A percentile compares a stretch with the other conserved stretches of the same genome.
Evolutionary conservation across 2,113 vertebrate genomes (phyloP).

Genomic region (Cinclus mexicanus): DNA sequence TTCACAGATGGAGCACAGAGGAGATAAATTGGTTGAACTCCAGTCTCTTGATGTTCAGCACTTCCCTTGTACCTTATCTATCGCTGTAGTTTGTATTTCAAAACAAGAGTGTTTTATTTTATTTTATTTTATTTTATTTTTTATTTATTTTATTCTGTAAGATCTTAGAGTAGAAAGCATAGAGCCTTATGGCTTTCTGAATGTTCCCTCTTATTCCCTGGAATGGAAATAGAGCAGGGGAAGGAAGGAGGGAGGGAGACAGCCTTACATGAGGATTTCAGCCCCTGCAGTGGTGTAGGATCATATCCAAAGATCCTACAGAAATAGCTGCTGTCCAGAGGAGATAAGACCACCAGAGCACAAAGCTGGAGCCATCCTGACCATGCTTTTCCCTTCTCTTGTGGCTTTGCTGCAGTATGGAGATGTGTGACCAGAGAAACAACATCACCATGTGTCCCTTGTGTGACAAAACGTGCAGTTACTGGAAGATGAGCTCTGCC

Average conservation of each 20-base stretch:
- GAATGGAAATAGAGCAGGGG: background rate
- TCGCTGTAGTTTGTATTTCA: background rate
- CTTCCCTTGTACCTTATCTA: background rate
- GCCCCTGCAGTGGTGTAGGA: background rate
- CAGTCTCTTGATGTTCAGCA: background rate
- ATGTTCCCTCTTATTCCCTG: background rate
- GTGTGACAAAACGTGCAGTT: constrained; percentile 91
- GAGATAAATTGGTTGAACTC: constrained; percentile 18
- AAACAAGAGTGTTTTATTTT: background rate
- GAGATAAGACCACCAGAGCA: background rate
- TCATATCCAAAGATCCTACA: fast-evolving
- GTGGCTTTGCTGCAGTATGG: constrained; percentile 81
- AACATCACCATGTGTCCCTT: constrained; percentile 98
- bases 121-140: background rate
- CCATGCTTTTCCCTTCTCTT: background rate
- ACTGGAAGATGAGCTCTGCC: constrained; percentile 92
- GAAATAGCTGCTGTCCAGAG: background rate
- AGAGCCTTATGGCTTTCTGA: background rate
- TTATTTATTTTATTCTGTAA: background rate
- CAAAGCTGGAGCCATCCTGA: background rate
- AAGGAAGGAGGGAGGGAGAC: background rate
- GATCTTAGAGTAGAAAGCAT: background rate
- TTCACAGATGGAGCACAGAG: constrained; percentile 9
- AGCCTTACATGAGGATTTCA: background rate
- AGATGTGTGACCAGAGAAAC: constrained; percentile 91